Conservation (phyloP, 2,797 vertebrate species). For the Acomys russatus region DNA sequence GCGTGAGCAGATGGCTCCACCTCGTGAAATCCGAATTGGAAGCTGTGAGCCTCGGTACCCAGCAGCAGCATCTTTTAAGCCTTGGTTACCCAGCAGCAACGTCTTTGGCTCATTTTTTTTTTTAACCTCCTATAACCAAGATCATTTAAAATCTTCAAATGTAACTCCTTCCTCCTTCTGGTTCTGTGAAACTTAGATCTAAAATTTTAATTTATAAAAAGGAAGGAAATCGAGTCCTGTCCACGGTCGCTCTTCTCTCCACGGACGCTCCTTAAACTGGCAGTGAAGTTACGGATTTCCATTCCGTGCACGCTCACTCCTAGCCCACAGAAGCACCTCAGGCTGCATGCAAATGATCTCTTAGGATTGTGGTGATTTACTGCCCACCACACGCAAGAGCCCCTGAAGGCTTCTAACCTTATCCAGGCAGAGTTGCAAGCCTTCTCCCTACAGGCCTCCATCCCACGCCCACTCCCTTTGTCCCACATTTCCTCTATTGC, state of each 20-base stretch:
- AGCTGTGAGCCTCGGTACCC: background rate
- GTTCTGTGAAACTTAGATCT: constrained; percentile 24
- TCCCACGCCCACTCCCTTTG: background rate
- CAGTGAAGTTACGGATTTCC: constrained; percentile 54
- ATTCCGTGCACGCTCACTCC: background rate
- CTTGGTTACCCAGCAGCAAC: background rate
- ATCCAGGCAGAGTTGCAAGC: constrained; percentile 7
- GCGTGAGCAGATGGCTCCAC: background rate
- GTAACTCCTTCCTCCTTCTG: background rate
- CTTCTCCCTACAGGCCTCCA: background rate
- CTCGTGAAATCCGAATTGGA: constrained; percentile 16
- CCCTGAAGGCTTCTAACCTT: background rate
- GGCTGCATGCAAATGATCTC: constrained; percentile 34
- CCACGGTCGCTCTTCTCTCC: constrained; percentile 11
- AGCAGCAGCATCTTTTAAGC: background rate
- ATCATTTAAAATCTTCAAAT: constrained; percentile 48
- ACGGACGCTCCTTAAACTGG: constrained; percentile 40
- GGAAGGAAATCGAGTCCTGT: background rate
- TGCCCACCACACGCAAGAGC: background rate
- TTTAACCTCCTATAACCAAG: background rate
- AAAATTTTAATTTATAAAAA: constrained; percentile 65
- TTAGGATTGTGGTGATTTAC: background rate
- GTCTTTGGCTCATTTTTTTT: background rate
- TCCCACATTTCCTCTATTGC: background rate
- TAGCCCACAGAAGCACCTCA: constrained; percentile 6